Conservation (phyloP, 1,140 invertebrate genomes). For the Leucophenga varia region DNA sequence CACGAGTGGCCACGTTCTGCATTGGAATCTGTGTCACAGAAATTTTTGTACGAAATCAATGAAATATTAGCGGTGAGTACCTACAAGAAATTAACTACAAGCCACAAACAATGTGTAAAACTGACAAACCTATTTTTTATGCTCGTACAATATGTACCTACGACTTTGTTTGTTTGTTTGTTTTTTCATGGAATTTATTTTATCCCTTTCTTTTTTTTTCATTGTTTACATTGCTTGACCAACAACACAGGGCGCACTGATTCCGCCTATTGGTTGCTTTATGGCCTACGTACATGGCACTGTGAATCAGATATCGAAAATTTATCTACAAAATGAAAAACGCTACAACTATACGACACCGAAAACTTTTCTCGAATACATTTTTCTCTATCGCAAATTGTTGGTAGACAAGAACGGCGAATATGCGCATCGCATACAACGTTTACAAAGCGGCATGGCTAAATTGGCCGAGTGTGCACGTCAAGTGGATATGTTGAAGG, state of each 20-base stretch:
- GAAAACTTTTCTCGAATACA: conserved; percentile 94
- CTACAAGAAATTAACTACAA: conserved; percentile 4
- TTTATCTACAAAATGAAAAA: conserved; percentile 84
- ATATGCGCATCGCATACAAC: conserved; percentile 72
- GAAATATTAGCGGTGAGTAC: conserved; percentile 66
- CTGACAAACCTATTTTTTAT: not conserved
- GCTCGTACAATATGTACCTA: too few relatives aligned
- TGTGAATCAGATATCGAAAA: conserved; percentile 84
- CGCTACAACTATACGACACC: conserved; percentile 96
- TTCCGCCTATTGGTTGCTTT: conserved; percentile 72
- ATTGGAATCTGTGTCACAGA: conserved; percentile 82
- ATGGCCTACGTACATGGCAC: conserved; percentile 90
- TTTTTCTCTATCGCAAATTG: conserved; percentile 84
- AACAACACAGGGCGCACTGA: conserved; percentile 55
- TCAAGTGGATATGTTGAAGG: conserved; percentile 71
- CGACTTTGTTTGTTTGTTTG: too few relatives aligned
- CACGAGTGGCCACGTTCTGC: conserved; percentile 94
- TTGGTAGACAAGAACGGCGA: conserved; percentile 76
- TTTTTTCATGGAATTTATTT: not conserved
- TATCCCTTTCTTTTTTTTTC: conserved; percentile 28
- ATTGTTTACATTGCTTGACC: not conserved
- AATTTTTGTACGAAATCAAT: conserved; percentile 77
- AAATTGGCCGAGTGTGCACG: conserved; percentile 83
- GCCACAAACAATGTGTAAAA: not conserved
- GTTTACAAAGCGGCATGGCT: conserved; percentile 85